Evolutionary conservation across 1,140 invertebrate species (phyloP).

Genomic region (Heliconius melpomene): DNA sequence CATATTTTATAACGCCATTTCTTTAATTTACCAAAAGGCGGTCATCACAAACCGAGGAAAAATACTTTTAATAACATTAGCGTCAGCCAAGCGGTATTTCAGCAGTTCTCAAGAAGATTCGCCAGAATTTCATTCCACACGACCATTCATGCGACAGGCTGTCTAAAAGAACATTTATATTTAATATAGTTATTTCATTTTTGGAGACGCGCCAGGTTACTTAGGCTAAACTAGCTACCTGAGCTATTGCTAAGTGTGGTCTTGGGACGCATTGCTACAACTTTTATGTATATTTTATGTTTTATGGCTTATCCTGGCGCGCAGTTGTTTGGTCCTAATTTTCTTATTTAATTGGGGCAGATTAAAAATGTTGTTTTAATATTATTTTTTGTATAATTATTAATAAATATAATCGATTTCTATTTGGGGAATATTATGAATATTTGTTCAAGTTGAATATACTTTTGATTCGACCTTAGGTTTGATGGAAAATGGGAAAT

Average conservation of each 20-base stretch:
- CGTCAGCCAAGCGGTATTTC: slow-evolving; percentile 11
- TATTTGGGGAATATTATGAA: too few species aligned
- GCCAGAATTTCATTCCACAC: slow-evolving; percentile 28
- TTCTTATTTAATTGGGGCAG: too few species aligned
- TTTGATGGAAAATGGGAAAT: too few species aligned
- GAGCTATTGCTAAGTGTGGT: slow-evolving; percentile 29
- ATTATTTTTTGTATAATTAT: too few species aligned
- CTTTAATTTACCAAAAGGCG: not conserved
- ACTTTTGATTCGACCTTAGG: too few species aligned
- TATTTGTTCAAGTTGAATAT: too few species aligned
- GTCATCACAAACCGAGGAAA: not conserved
- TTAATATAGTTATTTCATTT: slow-evolving; percentile 65
- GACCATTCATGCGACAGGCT: slow-evolving; percentile 29
- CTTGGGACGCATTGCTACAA: slow-evolving; percentile 29
- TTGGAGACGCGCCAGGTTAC: slow-evolving; percentile 60
- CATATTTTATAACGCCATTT: not conserved
- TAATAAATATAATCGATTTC: too few species aligned
- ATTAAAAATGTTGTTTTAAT: too few species aligned
- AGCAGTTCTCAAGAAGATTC: slow-evolving; percentile 8
- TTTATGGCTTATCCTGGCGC: not conserved
- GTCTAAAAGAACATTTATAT: slow-evolving; percentile 52
- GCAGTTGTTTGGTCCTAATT: not conserved
- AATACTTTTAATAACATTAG: slow-evolving; percentile 16
- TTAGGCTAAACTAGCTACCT: slow-evolving; percentile 62
- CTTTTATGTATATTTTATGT: slow-evolving; percentile 19